Evolutionary conservation across 2,113 vertebrate species (phyloP).

Genomic region (Spea multiplicata): DNA sequence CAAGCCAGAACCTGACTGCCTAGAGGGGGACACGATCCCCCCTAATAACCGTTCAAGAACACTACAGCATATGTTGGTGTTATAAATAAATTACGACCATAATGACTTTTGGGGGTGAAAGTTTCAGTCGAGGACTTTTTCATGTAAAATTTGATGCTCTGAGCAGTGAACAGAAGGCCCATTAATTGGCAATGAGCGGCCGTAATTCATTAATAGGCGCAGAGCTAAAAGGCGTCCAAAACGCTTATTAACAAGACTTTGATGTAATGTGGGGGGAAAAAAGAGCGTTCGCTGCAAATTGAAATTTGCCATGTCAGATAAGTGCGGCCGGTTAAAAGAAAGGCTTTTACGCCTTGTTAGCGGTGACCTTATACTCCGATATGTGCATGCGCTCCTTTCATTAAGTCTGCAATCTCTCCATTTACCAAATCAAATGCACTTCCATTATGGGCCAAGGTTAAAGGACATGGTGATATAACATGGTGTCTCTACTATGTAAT

Average conservation of each 20-base stretch:
- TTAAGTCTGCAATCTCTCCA: constrained; percentile 1
- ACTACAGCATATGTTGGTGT: neutral
- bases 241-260: constrained; percentile 2
- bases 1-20: no score
- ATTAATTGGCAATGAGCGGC: constrained; percentile 7
- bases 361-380: constrained; percentile 4
- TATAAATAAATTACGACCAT: neutral
- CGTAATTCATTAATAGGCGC: constrained; percentile 15
- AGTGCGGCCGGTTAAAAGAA: neutral
- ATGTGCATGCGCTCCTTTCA: constrained; percentile 6
- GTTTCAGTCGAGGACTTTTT: no score
- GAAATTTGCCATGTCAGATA: neutral
- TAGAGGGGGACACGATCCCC: no score
- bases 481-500: neutral
- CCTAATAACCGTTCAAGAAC: neutral
- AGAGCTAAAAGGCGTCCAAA: neutral
- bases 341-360: neutral
- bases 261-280: neutral
- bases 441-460: constrained; percentile 9
- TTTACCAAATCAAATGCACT: neutral
- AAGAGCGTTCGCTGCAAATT: neutral
- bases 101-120: neutral
- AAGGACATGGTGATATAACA: neutral
- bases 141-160: neutral
- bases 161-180: constrained; percentile 13